Percentiles rank a stretch among this genome's conserved stretches.
phyloP scores from a whole-genome alignment of 2,797 vertebrate species.

The Sebastes hubbsi region DNA sequence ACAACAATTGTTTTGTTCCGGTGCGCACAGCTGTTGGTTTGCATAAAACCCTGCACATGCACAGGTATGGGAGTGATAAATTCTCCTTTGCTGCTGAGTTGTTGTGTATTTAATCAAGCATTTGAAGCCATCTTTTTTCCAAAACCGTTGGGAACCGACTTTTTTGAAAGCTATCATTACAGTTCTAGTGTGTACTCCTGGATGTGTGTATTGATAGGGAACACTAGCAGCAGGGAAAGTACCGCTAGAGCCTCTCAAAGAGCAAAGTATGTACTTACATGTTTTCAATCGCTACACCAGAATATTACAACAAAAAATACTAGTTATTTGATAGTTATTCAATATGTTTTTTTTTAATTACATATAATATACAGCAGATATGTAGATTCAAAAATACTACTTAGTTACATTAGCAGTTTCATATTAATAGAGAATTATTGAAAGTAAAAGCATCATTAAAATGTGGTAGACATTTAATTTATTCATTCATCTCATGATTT shows the following conservation, averaged over 20 bases:
- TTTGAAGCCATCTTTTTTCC: constrained; percentile 16
- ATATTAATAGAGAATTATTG: not conserved
- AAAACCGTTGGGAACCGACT: constrained; percentile 14
- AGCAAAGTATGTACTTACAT: not conserved
- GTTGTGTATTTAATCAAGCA: constrained; percentile 53
- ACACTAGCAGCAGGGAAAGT: not conserved
- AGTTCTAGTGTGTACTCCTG: not conserved
- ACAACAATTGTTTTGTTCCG: not conserved
- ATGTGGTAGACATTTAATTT: not conserved
- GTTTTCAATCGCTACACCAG: not conserved
- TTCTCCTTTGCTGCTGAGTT: constrained; percentile 23
- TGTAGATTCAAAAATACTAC: not conserved
- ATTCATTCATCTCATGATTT: constrained; percentile 7
- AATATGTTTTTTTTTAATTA: not conserved
- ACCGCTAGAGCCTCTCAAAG: not conserved
- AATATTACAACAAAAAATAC: not conserved
- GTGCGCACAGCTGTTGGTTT: constrained; percentile 49
- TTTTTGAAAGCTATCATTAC: constrained; percentile 24
- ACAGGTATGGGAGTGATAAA: constrained; percentile 30
- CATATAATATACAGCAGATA: not conserved
- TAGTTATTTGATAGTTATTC: not conserved
- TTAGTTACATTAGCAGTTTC: not conserved
- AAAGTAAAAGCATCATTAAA: constrained; percentile 16
- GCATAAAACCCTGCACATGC: not conserved
- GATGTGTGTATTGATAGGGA: not conserved